A percentile compares a stretch with the other conserved stretches of the same genome.
phyloP scores from a whole-genome alignment of 2,888 invertebrate species.

The Conus canariensis region DNA sequence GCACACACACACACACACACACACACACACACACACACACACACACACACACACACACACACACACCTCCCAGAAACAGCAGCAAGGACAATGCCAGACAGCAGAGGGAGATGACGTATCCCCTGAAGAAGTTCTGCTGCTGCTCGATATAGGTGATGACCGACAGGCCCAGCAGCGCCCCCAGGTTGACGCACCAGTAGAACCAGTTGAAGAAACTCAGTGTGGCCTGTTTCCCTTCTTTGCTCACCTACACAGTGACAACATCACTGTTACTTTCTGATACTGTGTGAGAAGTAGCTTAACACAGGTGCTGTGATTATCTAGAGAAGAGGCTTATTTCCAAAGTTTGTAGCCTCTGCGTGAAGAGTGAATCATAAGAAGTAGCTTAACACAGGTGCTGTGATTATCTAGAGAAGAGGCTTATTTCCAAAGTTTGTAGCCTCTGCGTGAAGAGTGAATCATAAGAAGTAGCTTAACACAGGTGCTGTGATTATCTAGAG shows the following conservation, averaged over 20 bases:
- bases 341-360: no score
- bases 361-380: no score
- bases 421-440: no score
- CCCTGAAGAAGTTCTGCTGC: conserved; percentile 77
- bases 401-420: no score
- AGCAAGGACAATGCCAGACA: conserved; percentile 74
- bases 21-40: no score
- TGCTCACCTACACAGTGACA: conserved; percentile 63
- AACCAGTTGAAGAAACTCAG: conserved; percentile 80
- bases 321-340: no score
- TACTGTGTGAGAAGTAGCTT: not conserved
- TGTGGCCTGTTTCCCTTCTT: conserved; percentile 73
- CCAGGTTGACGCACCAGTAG: conserved; percentile 81
- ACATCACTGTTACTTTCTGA: not conserved
- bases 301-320: not conserved
- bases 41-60: no score
- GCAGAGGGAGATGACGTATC: conserved; percentile 76
- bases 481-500: no score
- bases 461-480: no score
- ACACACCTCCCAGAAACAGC: conserved; percentile 75
- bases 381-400: no score
- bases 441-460: no score
- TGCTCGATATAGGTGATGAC: conserved; percentile 79
- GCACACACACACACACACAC: no score
- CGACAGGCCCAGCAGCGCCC: conserved; percentile 78